A percentile compares a stretch with the other conserved stretches of the same genome.
Conservation (phyloP, 2,797 vertebrate species). For the Geotrypetes seraphini region DNA sequence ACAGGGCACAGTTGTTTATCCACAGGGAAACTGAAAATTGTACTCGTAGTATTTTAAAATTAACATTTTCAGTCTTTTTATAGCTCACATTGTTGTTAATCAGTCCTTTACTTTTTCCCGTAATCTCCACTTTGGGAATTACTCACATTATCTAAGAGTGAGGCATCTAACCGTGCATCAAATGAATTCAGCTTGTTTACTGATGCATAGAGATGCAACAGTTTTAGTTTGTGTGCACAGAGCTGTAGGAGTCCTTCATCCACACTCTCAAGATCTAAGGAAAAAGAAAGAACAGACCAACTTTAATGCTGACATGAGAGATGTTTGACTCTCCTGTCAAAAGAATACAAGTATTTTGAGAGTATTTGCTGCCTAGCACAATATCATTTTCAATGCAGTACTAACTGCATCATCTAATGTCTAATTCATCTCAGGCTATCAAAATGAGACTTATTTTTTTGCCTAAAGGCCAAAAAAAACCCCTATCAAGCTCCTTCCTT, state of each 20-base stretch:
- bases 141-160: conserved; percentile 57
- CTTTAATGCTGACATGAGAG: no score
- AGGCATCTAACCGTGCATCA: conserved; percentile 18
- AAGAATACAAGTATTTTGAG: no score
- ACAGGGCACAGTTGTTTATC: no score
- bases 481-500: neutral
- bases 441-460: neutral
- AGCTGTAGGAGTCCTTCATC: conserved; percentile 76
- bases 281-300: neutral
- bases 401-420: neutral
- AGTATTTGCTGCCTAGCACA: neutral
- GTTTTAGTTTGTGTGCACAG: conserved; percentile 73
- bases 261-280: conserved; percentile 70
- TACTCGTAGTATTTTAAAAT: no score
- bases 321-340: no score
- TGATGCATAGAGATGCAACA: conserved; percentile 79
- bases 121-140: neutral
- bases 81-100: no score
- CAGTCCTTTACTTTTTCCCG: neutral
- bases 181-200: conserved; percentile 64
- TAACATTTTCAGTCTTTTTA: no score
- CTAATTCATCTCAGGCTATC: neutral
- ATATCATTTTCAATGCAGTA: neutral
- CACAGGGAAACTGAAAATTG: no score
- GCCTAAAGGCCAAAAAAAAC: neutral